A percentile compares a stretch with the other conserved stretches of the same genome.
phyloP scores from a whole-genome alignment of 2,797 vertebrate species.

The Ctenosaura bakeri region DNA sequence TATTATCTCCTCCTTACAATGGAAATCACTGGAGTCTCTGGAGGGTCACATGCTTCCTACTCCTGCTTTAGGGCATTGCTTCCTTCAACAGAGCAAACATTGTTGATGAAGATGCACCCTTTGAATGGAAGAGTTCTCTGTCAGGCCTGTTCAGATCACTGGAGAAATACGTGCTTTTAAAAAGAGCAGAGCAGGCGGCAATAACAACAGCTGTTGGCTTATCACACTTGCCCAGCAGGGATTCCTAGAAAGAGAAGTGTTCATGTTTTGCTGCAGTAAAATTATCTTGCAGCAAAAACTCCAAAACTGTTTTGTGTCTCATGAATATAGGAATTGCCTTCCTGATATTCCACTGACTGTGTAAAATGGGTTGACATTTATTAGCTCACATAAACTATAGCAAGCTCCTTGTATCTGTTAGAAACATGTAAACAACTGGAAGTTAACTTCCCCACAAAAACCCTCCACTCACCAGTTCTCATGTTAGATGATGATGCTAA shows the following conservation, averaged over 20 bases:
- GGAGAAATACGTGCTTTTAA: not conserved
- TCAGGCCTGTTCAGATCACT: conserved; percentile 20
- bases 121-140: not conserved
- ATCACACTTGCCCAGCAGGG: conserved; percentile 59
- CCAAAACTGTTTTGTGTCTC: conserved; percentile 46
- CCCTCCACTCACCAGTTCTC: conserved; percentile 68
- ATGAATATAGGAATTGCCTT: conserved; percentile 44
- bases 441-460: conserved; percentile 43
- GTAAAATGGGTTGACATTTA: conserved; percentile 40
- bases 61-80: not conserved
- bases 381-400: conserved; percentile 26
- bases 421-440: conserved; percentile 56
- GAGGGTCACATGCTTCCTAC: too few species aligned
- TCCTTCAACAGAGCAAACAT: not conserved
- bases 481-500: conserved; percentile 57
- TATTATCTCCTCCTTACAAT: too few species aligned
- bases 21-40: too few species aligned
- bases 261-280: conserved; percentile 36
- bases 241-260: conserved; percentile 67
- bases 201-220: conserved; percentile 35
- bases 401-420: conserved; percentile 21
- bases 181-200: not conserved
- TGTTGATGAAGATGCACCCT: not conserved
- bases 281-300: conserved; percentile 28
- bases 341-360: conserved; percentile 38